Evolutionary conservation across 2,888 invertebrate genomes (phyloP).

Genomic region (Nebria salina): DNA sequence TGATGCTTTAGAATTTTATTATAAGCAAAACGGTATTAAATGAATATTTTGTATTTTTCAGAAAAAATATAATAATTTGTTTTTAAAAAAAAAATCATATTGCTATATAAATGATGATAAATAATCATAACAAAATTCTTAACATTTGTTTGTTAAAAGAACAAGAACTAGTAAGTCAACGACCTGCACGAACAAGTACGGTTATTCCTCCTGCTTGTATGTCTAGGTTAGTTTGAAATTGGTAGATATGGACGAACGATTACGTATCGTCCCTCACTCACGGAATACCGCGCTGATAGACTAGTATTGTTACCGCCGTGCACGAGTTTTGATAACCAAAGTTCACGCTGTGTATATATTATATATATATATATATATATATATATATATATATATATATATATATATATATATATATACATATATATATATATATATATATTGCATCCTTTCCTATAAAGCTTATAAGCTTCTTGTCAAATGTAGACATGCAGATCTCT

Average conservation of each 20-base stretch:
- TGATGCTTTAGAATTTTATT: too few species aligned
- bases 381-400: too few species aligned
- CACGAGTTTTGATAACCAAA: neutral
- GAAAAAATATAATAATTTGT: too few species aligned
- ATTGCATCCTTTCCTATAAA: neutral
- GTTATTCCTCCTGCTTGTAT: neutral
- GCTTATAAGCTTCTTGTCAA: neutral
- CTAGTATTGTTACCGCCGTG: neutral
- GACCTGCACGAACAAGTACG: neutral
- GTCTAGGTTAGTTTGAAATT: neutral
- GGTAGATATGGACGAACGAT: constrained; percentile 1
- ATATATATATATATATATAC: too few species aligned
- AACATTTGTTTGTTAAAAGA: neutral
- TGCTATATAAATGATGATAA: too few species aligned
- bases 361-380: too few species aligned
- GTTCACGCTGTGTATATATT: neutral
- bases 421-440: too few species aligned
- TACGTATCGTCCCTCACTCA: neutral
- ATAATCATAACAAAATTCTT: neutral
- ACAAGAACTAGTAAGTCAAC: neutral
- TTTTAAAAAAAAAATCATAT: too few species aligned
- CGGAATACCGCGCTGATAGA: neutral
- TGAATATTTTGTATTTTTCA: too few species aligned
- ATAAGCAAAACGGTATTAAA: too few species aligned
- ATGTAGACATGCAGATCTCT: too few species aligned